Evolutionary conservation across 2,888 invertebrate genomes (phyloP), one percentile per base, ranked within the genome.

Genomic region (Ischnura elegans): DNA sequence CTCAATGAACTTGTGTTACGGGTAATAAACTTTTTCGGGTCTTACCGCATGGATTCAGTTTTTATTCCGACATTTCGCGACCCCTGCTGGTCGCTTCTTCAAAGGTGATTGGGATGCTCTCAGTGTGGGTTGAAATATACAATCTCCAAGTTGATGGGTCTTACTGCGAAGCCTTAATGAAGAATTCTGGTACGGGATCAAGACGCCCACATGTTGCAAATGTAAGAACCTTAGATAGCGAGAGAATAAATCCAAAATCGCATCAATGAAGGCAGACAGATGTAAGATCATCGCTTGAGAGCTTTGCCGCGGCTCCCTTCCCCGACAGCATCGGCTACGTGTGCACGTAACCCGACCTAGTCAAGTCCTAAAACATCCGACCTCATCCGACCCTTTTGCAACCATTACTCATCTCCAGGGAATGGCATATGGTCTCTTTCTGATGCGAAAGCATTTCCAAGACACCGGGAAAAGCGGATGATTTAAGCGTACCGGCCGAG

Each of bases 341-440:
- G 10, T 76, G 29, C 36, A 36, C 76, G 36, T 61, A 61, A 45
- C 19, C 61, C 61, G 90, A 90, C 21, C 61, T 90, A 42, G 61
- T 66, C 43, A 43, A 61, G 61, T 6, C 43, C 55, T 76, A 36
- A 76, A 76, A 76, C n/a, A n/a, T n/a, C n/a, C n/a, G n/a, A n/a
- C 76, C 76, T 76, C 76, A 76, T 76, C 76, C 76, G 66, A 36
- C n/a, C 76, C 36, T 36, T 25, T 76, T 16, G 76, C 5, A 76
- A 36, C 61, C 61, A 90, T 90, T 90, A 90, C 61, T 90, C 90
- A 90, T 66, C 90, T 66, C 25, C 55, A 43, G 61, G 90, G 61
- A 55, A 43, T 90, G 25, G 61, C 90, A 90, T 90, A 90, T 45
- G 87, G 47, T 87, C 90, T 90, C 90, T 43, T 90, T 90, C 43